Conservation (phyloP, 1,140 invertebrate genomes). For the Sycophaga agraensis region DNA sequence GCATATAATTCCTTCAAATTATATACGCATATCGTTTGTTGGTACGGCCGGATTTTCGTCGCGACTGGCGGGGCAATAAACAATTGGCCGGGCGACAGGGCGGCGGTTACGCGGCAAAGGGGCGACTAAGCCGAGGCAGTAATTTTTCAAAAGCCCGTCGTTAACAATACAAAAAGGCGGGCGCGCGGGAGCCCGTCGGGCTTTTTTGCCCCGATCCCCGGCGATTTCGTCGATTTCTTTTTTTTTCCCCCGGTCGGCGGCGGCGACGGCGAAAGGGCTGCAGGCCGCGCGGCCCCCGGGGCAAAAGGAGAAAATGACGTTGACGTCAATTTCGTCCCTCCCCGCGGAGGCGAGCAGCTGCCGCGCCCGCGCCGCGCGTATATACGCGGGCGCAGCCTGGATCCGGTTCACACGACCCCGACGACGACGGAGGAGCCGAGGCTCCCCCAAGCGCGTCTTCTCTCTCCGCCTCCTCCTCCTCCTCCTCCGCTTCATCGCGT, state of each 20-base stretch:
- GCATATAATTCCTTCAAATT: no score
- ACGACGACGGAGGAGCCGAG: not conserved
- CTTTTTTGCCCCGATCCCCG: no score
- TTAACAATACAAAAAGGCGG: no score
- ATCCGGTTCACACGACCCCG: slow-evolving; percentile 45
- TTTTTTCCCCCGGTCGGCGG: not conserved
- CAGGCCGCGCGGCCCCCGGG: not conserved
- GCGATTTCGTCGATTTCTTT: not conserved
- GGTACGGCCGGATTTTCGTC: no score
- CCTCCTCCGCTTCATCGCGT: not conserved
- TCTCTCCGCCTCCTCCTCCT: not conserved
- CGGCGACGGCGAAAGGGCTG: not conserved
- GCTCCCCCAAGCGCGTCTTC: not conserved
- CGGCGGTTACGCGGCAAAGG: no score
- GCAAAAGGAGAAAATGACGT: slow-evolving; percentile 2
- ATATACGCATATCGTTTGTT: no score
- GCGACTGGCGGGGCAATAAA: no score
- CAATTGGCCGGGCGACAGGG: no score
- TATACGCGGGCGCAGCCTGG: slow-evolving; percentile 28
- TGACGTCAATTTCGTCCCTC: slow-evolving; percentile 12
- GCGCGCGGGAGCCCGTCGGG: no score
- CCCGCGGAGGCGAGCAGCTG: not conserved
- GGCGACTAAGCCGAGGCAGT: no score
- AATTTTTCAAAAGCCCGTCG: no score
- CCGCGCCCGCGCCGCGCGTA: not conserved